These are phyloP conservation scores for Zaprionus davidi DNA, from an alignment of 1,140 invertebrate genomes.

Conservation along the genomic window DNA sequence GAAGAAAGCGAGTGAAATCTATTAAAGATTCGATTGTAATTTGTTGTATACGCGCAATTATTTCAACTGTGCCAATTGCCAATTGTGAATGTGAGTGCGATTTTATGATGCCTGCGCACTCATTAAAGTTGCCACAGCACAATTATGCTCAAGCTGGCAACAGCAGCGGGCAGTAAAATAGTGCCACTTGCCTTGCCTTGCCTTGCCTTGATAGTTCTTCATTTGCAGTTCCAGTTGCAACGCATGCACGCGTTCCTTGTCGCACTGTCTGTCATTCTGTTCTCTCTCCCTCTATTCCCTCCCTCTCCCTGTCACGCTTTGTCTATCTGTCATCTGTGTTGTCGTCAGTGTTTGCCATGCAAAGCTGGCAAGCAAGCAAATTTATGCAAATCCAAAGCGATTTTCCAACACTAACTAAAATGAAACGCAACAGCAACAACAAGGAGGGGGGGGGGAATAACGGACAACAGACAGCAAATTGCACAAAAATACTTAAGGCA, in stretches of 20 bases:
- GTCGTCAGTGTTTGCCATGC: constrained; percentile 54
- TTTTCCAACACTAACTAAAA: constrained; percentile 81
- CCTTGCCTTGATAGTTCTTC: not conserved
- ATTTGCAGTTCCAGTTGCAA: not conserved
- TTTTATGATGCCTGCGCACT: constrained; percentile 2
- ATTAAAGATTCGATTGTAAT: constrained; percentile 73
- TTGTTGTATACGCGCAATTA: constrained; percentile 43
- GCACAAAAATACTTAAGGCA: constrained; percentile 78
- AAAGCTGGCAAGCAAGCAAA: constrained; percentile 69
- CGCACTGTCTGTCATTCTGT: not conserved
- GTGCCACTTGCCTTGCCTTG: not conserved
- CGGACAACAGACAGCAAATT: constrained; percentile 61
- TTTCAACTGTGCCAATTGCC: constrained; percentile 46
- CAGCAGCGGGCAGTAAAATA: not conserved
- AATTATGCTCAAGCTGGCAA: not conserved
- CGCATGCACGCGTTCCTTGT: not conserved
- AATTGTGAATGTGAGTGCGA: constrained; percentile 14
- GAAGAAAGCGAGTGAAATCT: constrained; percentile 41
- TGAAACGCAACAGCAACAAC: constrained; percentile 49
- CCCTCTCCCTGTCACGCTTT: not conserved
- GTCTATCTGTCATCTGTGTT: constrained; percentile 38
- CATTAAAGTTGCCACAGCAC: not conserved
- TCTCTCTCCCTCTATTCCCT: not conserved
- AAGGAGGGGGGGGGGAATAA: constrained; percentile 13
- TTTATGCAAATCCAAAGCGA: constrained; percentile 81